Evolutionary conservation across 1,140 invertebrate species (phyloP).

Genomic region (Drosophila pectinifera): DNA sequence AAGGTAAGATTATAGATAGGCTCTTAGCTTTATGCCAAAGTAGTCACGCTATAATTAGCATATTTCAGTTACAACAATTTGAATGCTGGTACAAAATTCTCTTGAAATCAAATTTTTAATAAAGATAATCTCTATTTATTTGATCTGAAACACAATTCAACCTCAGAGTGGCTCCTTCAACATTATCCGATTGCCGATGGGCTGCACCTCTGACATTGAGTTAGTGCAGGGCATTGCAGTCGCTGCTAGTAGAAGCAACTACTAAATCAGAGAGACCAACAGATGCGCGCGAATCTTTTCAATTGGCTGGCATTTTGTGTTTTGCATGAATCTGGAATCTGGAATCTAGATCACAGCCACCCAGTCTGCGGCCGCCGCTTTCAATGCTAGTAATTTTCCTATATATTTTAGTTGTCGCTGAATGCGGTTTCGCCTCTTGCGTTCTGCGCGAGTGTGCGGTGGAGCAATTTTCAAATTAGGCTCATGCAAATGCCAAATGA

Average conservation of each 20-base stretch:
- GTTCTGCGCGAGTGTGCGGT: slow-evolving; percentile 28
- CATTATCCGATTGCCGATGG: not conserved
- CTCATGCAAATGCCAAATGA: slow-evolving; percentile 66
- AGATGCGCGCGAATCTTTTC: slow-evolving; percentile 70
- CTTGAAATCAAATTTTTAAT: not conserved
- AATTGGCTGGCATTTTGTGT: slow-evolving; percentile 72
- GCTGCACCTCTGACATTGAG: slow-evolving; percentile 58
- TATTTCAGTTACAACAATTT: no score
- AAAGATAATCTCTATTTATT: no score
- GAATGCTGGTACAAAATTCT: no score
- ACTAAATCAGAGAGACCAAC: slow-evolving; percentile 48
- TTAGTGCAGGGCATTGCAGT: slow-evolving; percentile 20
- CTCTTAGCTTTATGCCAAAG: no score
- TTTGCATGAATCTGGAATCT: slow-evolving; percentile 60
- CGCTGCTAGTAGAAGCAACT: slow-evolving; percentile 14
- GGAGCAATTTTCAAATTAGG: slow-evolving; percentile 79
- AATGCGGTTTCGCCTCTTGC: slow-evolving; percentile 53
- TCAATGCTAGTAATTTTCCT: slow-evolving; percentile 42
- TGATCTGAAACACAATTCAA: not conserved
- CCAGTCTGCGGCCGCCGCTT: slow-evolving; percentile 17
- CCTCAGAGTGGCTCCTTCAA: not conserved
- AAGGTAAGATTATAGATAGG: no score
- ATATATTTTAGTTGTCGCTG: slow-evolving; percentile 33
- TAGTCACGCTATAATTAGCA: no score
- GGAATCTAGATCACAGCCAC: slow-evolving; percentile 62